Base-by-base conservation (phyloP, 2,888 invertebrate species). In the Apamea crenata region DNA sequence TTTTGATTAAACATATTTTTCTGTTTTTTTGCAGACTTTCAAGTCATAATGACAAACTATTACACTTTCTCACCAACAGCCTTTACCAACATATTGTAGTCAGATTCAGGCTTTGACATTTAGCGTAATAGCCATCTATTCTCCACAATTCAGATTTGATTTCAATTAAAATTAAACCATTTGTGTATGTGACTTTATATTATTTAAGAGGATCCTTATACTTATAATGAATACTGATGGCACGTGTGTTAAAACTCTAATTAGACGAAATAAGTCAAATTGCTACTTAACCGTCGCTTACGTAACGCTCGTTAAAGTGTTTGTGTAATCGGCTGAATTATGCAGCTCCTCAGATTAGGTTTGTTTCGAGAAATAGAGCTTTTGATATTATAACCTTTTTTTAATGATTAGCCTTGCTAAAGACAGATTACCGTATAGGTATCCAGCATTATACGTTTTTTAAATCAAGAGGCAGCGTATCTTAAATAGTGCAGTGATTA, bases 231-330 rank as follows among this genome's bases (percentile, higher is more conserved):
- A 74, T 36, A 74, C 16, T n/a, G 5, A 29, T 25, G 25, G 18
- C 25, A 44, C n/a, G n/a, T 1, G 10, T 81, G 29, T 65, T 50
- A n/a, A 8, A 69, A 53, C 32, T n/a, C 16, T 40, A 69, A 63
- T 40, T 50, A 70, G 3, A 21, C 25, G 25, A 66, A 66, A 40
- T 65, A 65, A 50, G 5, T 21, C n/a, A 75, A 69, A 78, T 71
- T 47, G 29, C 66, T 66, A 16, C 32, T 70, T 78, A n/a, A 76
- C 6, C 4, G 16, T 47, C 21, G 53, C 32, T 69, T 47, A 69
- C 44, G 69, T 47, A 56, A 69, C 40, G 40, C 36, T 50, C 66
- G 50, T 78, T 78, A 78, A 50, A 66, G 50, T 71, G 21, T 44
- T 69, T 59, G 29, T 59, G 59, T 71, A 71, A 71, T 59, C 44